Evolutionary conservation across 1,140 invertebrate species (phyloP), one percentile per base, ranked within the genome.

Genomic region (Drosophila athabasca): DNA sequence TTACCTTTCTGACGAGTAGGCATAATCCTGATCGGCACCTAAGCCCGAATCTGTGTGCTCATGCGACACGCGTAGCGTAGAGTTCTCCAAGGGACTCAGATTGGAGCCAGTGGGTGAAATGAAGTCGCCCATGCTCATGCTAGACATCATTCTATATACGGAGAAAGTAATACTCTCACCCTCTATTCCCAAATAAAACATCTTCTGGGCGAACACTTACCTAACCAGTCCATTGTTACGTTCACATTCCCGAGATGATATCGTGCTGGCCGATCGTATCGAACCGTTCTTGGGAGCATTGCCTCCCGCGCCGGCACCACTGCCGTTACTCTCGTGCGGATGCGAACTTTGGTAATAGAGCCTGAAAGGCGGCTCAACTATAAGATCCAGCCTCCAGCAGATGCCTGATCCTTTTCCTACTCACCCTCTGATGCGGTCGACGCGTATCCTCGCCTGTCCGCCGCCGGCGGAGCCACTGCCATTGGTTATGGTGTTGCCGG

Each of bases 41-140:
- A 95, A 88, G 2, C 94, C 94, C 0, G 94, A 95, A 85, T 95
- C 94, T 0, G 94, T 95, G 78, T 95, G 94, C 79, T 95, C 94
- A 69, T 95, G 94, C 8, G 94, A 94, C 13, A 94, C 93, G 44
- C 94, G 90, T 24, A 93, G 85, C 50, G 93, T 93, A 5, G 93
- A 93, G 39, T 91, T 91, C 64, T 92, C 91, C 68, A 92, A 52
- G 2, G 90, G 91, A 72, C 89, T 91, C 1, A 92, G 61, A 72
- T 91, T 91, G 0, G 91, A 91, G 53, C 91, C 89, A 6, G 90
- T 91, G 48, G 91, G 90, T 7, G 91, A 91, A 26, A 92, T 91
- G 43, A 92, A 92, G 60, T 92, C 91, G 26, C 91, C 91, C 90
- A 92, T 91, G 60, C 91, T 92, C 88, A 92, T 90, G 74, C 91